Evolutionary conservation across 2,113 vertebrate species (phyloP).

Genomic region (Lanius ludovicianus): DNA sequence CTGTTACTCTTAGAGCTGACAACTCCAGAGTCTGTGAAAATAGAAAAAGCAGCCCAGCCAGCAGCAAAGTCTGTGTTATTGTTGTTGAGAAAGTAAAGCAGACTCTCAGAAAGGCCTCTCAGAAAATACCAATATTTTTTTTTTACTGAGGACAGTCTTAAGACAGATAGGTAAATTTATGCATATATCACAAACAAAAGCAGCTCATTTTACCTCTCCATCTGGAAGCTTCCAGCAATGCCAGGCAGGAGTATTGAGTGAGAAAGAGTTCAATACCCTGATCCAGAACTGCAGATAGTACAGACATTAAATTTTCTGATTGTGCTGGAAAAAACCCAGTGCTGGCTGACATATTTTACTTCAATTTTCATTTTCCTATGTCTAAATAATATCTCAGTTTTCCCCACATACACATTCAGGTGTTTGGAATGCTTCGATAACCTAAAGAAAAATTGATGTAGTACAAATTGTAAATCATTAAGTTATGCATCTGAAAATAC

Average conservation of each 20-base stretch:
- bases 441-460: neutral
- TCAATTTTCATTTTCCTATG: neutral
- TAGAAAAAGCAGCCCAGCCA: neutral
- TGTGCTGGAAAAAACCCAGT: neutral
- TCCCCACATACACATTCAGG: neutral
- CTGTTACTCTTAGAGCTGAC: neutral
- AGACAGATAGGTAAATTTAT: neutral
- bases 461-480: neutral
- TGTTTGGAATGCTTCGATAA: neutral
- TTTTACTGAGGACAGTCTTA: neutral
- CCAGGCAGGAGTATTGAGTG: neutral
- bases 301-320: neutral
- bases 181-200: neutral
- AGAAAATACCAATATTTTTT: neutral
- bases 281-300: neutral
- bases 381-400: neutral
- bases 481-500: neutral
- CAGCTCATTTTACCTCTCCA: neutral
- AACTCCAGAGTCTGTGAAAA: neutral
- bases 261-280: neutral
- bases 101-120: neutral
- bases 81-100: neutral
- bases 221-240: neutral
- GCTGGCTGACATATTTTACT: neutral
- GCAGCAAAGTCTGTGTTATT: neutral